Evolutionary conservation across 1,140 invertebrate genomes (phyloP).

Genomic region (Caenorhabditis briggsae): DNA sequence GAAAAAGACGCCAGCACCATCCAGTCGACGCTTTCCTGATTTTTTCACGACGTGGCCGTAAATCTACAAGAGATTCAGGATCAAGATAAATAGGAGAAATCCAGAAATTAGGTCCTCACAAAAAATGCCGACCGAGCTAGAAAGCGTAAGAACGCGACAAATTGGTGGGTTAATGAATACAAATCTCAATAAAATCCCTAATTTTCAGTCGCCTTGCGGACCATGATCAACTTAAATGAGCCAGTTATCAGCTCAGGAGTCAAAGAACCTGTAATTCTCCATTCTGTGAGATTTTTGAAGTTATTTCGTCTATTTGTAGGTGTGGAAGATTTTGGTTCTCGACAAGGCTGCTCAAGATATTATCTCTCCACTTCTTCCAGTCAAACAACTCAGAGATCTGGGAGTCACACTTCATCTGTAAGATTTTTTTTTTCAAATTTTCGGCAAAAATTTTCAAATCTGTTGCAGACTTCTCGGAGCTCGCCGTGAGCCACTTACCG

Average conservation of each 20-base stretch:
- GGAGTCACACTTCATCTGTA: constrained; percentile 97
- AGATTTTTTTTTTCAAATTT: constrained; percentile 74
- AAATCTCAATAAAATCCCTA: neutral
- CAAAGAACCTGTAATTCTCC: constrained; percentile 77
- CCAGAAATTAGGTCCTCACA: neutral
- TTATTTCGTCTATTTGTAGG: constrained; percentile 4
- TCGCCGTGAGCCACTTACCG: constrained; percentile 93
- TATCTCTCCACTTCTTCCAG: constrained; percentile 93
- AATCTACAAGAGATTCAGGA: constrained; percentile 26
- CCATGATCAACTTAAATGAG: constrained; percentile 76
- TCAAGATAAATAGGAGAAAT: neutral
- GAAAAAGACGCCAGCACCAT: neutral
- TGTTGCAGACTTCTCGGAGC: constrained; percentile 84
- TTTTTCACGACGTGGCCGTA: constrained; percentile 36
- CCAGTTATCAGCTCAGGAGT: constrained; percentile 71
- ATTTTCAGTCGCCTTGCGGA: constrained; percentile 75
- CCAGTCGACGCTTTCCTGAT: neutral
- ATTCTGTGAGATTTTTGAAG: constrained; percentile 77
- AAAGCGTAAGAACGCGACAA: constrained; percentile 65
- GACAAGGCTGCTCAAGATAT: constrained; percentile 97
- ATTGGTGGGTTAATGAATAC: constrained; percentile 58
- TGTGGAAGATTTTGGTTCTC: constrained; percentile 86
- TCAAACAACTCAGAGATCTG: constrained; percentile 93
- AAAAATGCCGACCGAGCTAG: constrained; percentile 50
- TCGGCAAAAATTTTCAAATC: neutral